Evolutionary conservation across 2,113 vertebrate genomes (phyloP), one percentile per base, ranked within the genome.

Genomic region (Zootoca vivipara): DNA sequence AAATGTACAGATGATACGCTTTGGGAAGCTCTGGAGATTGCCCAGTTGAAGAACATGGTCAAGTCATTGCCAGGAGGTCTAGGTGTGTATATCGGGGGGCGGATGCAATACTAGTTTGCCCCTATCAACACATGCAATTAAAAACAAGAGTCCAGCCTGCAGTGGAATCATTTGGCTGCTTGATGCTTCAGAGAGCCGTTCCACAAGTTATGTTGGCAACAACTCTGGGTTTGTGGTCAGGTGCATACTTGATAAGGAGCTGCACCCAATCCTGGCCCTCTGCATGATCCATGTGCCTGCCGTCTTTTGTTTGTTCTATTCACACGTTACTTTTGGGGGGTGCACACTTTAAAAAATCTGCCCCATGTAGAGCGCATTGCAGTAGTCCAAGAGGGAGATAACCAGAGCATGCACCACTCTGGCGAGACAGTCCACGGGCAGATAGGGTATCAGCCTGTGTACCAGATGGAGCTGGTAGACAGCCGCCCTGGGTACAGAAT

Each of bases 21-120:
- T 40, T 99, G 99, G 99, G 99, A 99, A 96, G 99, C 99, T 42
- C 95, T 99, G 46, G 99, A 99, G 96, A 99, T 99, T 77, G 99
- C 99, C 89, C 99, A 99, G 94, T 92, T 99, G 87, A 99, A 99
- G 97, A 98, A 99, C 90, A 98, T 99, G 98, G 99, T 99, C 89
- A 99, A 99, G 87, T 95, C 97, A 1, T 96, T 99, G 84, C 98
- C 98, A 6, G 99, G 99, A 95, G 99, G 99, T 67, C 96, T 99
- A 73, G 99, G 99, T 99, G 97, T 20, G 90, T 92, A 70, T 69
- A 40, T 69, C 20, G 2, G 4, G 4, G 69, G 52, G 7, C 24
- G 70, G 26, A 24, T 26, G 1, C 6, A 15, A 56, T 38, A 28
- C 15, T 67, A 28, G 33, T 52, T 58, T 69, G 28, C 20, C 12